These are phyloP conservation scores for Ia io DNA, from an alignment of 2,113 vertebrate genomes.

Conservation along the genomic window DNA sequence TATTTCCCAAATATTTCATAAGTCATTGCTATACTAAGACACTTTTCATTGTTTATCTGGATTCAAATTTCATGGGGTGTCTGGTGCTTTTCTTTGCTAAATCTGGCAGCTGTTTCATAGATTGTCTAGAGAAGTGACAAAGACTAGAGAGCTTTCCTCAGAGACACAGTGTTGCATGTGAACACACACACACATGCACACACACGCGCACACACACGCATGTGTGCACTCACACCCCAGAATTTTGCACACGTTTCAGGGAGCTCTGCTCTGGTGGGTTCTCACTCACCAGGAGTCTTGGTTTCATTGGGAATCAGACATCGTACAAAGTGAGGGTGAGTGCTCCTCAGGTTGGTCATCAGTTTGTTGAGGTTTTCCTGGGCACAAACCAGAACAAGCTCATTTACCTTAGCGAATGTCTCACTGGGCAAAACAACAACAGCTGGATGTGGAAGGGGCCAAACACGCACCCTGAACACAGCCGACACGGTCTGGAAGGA, in stretches of 20 bases:
- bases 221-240: no score
- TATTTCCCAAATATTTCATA: background rate
- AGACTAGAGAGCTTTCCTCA: background rate
- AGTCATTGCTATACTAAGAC: background rate
- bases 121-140: background rate
- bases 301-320: conserved; percentile 93
- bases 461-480: conserved; percentile 86
- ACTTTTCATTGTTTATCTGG: background rate
- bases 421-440: background rate
- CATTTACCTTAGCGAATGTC: background rate
- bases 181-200: background rate
- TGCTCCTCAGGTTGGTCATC: conserved; percentile 92
- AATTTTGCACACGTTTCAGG: background rate
- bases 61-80: background rate
- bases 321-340: conserved; percentile 91
- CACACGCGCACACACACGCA: background rate
- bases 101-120: background rate
- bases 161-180: background rate
- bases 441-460: background rate
- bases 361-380: conserved; percentile 96
- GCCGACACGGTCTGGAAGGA: conserved; percentile 94
- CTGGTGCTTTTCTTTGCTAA: background rate
- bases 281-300: conserved; percentile 87
- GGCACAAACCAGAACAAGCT: background rate
- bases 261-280: background rate